These are phyloP conservation scores for Lysiphlebus fabarum DNA, from an alignment of 1,140 invertebrate genomes.

Conservation along the genomic window DNA sequence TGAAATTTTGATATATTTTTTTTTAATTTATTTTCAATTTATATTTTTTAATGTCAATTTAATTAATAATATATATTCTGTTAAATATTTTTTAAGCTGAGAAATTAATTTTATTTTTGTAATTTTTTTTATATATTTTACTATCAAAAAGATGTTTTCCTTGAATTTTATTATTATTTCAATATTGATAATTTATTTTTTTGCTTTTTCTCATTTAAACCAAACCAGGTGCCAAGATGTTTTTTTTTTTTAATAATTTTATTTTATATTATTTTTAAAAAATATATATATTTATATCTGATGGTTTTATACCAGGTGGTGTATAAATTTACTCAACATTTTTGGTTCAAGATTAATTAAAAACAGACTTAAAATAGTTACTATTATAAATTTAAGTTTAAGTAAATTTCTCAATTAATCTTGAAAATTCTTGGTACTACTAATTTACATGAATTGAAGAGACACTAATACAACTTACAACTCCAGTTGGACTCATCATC, in stretches of 20 bases:
- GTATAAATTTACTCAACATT: slow-evolving; percentile 36
- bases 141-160: too few species aligned
- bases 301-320: slow-evolving; percentile 49
- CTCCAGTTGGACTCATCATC: too few species aligned
- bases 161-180: too few species aligned
- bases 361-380: slow-evolving; percentile 46
- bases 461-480: too few species aligned
- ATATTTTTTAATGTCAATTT: too few species aligned
- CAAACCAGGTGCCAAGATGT: slow-evolving; percentile 37
- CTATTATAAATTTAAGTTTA: background rate
- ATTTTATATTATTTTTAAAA: background rate
- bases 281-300: too few species aligned
- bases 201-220: background rate
- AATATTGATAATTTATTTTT: background rate
- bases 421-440: slow-evolving; percentile 3
- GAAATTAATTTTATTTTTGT: too few species aligned
- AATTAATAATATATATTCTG: too few species aligned
- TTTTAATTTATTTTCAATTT: too few species aligned
- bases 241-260: slow-evolving; percentile 29
- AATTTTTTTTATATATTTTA: too few species aligned
- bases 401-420: background rate
- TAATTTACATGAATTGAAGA: background rate
- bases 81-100: too few species aligned
- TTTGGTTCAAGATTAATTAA: slow-evolving; percentile 52
- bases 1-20: too few species aligned